These are phyloP conservation scores for Thunnus thynnus DNA, from an alignment of 2,113 vertebrate species.

Conservation along the genomic window DNA sequence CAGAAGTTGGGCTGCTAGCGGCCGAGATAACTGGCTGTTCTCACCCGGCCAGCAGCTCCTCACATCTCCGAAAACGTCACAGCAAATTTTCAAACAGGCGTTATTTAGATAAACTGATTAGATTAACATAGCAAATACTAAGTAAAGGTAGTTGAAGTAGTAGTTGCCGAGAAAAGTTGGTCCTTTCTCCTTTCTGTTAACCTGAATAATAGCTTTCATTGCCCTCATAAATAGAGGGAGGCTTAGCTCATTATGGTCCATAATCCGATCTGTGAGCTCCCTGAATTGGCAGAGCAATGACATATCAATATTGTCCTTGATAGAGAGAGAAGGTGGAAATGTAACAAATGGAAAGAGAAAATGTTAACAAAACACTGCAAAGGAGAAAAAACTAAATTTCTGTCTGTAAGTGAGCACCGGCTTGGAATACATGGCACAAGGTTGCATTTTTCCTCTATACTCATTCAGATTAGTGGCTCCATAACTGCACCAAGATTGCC, in stretches of 20 bases:
- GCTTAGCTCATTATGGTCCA: slow-evolving; percentile 67
- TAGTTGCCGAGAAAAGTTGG: slow-evolving; percentile 15
- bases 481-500: slow-evolving; percentile 7
- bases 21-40: too few relatives aligned
- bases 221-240: slow-evolving; percentile 64
- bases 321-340: slow-evolving; percentile 50
- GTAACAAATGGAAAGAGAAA: slow-evolving; percentile 19
- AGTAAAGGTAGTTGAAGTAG: slow-evolving; percentile 7
- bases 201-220: slow-evolving; percentile 65
- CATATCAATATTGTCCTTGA: slow-evolving; percentile 76
- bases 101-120: too few relatives aligned
- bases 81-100: too few relatives aligned
- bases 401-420: slow-evolving; percentile 37
- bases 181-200: slow-evolving; percentile 57
- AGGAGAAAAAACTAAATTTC: slow-evolving; percentile 24
- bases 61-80: too few relatives aligned
- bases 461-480: slow-evolving; percentile 31
- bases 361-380: slow-evolving; percentile 42
- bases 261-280: slow-evolving; percentile 74
- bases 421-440: slow-evolving; percentile 46
- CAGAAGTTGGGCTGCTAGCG: too few relatives aligned
- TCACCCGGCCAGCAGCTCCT: too few relatives aligned
- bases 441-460: slow-evolving; percentile 35
- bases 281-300: slow-evolving; percentile 55
- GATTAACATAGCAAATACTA: slow-evolving; percentile 2